phyloP scores from a whole-genome alignment of 2,113 vertebrate genomes.

The Rhinogobius similis region DNA sequence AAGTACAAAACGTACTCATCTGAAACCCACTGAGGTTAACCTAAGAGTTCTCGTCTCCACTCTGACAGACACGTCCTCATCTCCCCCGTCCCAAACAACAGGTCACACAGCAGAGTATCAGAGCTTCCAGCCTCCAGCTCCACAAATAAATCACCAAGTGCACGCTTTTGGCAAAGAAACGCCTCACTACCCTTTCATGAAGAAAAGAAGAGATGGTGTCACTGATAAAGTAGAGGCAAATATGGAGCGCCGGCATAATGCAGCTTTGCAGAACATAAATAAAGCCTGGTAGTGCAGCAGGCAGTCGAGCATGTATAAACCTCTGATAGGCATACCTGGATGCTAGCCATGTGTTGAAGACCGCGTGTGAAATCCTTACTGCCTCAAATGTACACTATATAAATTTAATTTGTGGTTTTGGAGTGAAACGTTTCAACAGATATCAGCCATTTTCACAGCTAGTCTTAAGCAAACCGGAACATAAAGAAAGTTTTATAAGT shows the following conservation, averaged over 20 bases:
- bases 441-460: constrained; percentile 10
- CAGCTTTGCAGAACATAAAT: constrained; percentile 49
- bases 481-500: constrained; percentile 7
- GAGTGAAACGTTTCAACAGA: background rate
- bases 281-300: constrained; percentile 29
- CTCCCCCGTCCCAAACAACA: constrained; percentile 48
- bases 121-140: constrained; percentile 29
- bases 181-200: constrained; percentile 55
- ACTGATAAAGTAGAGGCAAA: constrained; percentile 60
- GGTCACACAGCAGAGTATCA: constrained; percentile 31
- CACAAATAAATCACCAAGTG: constrained; percentile 58
- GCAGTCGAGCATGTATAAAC: constrained; percentile 44
- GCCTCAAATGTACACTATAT: background rate
- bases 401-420: constrained; percentile 16
- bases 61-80: constrained; percentile 39
- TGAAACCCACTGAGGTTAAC: no score
- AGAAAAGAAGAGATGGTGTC: constrained; percentile 67
- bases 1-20: no score
- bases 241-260: constrained; percentile 45
- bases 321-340: constrained; percentile 33
- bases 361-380: constrained; percentile 19
- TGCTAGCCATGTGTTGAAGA: constrained; percentile 25
- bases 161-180: constrained; percentile 47
- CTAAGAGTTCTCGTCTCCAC: no score
- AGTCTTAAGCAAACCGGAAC: constrained; percentile 6